Evolutionary conservation across 2,797 vertebrate species (phyloP).

Genomic region (Acanthopagrus latus): DNA sequence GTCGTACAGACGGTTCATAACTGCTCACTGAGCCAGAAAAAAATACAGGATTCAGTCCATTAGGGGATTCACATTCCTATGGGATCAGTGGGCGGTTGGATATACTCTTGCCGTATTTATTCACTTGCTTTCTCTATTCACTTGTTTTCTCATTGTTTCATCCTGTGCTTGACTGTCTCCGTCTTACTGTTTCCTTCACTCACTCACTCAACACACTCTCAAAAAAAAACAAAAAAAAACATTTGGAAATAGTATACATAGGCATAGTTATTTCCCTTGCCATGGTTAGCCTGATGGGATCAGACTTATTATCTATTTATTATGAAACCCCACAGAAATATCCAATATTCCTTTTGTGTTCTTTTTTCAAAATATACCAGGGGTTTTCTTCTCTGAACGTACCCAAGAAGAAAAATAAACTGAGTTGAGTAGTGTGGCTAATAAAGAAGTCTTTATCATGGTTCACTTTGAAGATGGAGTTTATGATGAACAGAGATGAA

Average conservation of each 20-base stretch:
- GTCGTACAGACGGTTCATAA: constrained; percentile 58
- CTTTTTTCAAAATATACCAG: not conserved
- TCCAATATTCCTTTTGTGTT: constrained; percentile 15
- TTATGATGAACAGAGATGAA: not conserved
- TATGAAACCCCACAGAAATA: constrained; percentile 17
- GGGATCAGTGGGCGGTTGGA: constrained; percentile 60
- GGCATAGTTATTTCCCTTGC: constrained; percentile 23
- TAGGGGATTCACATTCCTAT: constrained; percentile 70
- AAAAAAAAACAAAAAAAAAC: constrained; percentile 15
- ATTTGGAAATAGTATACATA: constrained; percentile 4
- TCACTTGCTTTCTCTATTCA: constrained; percentile 25
- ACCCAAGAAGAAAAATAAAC: constrained; percentile 5
- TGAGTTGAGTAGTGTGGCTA: not conserved
- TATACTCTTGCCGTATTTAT: constrained; percentile 19
- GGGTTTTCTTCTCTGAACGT: constrained; percentile 7
- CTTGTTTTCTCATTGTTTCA: constrained; percentile 13
- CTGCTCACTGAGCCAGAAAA: constrained; percentile 68
- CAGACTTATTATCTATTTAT: constrained; percentile 13
- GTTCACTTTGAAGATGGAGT: not conserved
- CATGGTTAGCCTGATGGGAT: constrained; percentile 18
- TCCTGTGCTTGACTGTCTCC: constrained; percentile 10
- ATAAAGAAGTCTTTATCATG: constrained; percentile 1
- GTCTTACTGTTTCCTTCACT: not conserved
- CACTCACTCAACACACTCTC: not conserved
- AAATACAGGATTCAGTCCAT: constrained; percentile 61